Percentiles rank a stretch among this genome's conserved stretches.
phyloP scores from a whole-genome alignment of 2,113 vertebrate genomes.

The Albula glossodonta region DNA sequence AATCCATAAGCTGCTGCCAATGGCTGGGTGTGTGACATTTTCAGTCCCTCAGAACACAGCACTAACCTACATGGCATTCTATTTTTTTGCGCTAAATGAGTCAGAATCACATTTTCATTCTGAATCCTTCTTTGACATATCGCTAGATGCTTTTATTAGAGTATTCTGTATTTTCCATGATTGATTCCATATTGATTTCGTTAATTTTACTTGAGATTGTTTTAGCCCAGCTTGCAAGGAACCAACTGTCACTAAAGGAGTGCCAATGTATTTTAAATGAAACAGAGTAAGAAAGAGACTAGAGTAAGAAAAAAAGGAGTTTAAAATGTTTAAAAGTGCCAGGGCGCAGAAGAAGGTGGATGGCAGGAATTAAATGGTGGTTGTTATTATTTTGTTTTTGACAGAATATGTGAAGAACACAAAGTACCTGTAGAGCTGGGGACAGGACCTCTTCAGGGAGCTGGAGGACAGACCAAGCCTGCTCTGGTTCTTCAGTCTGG shows the following conservation, averaged over 20 bases:
- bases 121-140: too few relatives aligned
- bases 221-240: background rate
- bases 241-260: background rate
- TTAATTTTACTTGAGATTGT: background rate
- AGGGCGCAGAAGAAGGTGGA: background rate
- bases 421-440: slow-evolving; percentile 78
- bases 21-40: background rate
- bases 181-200: slow-evolving; percentile 26
- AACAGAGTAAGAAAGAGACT: background rate
- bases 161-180: background rate
- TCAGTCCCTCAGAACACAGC: background rate
- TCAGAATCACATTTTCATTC: too few relatives aligned
- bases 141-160: too few relatives aligned
- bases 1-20: background rate
- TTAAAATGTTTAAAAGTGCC: background rate
- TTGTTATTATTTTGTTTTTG: background rate
- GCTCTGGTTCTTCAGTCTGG: slow-evolving; percentile 69
- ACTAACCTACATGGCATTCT: background rate
- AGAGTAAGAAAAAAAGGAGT: background rate
- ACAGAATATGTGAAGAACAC: background rate
- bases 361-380: background rate
- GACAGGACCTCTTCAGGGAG: slow-evolving; percentile 82
- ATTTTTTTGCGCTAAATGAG: background rate
- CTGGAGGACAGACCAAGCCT: slow-evolving; percentile 67
- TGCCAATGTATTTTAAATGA: background rate